phyloP scores from a whole-genome alignment of 2,888 invertebrate species.

The Pseudeuparius sepicola region DNA sequence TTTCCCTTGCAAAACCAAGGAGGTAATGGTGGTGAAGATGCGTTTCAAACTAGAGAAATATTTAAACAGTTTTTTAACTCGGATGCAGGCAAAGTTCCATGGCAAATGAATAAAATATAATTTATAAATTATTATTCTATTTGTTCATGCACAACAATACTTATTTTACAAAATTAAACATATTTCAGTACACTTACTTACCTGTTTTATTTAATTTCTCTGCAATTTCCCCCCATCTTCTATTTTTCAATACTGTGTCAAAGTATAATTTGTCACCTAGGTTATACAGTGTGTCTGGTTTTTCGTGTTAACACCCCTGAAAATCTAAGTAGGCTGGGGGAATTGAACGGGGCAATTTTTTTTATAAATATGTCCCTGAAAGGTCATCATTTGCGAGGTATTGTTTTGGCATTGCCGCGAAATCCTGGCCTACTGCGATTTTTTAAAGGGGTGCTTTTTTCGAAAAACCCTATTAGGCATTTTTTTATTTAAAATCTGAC shows the following conservation, averaged over 20 bases:
- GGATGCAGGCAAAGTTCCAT: conserved; percentile 7
- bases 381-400: too few relatives aligned
- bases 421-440: too few relatives aligned
- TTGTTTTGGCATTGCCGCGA: too few relatives aligned
- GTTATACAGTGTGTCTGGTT: too few relatives aligned
- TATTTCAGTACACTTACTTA: conserved; percentile 3
- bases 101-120: conserved; percentile 13
- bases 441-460: too few relatives aligned
- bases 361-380: too few relatives aligned
- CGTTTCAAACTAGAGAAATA: conserved; percentile 11
- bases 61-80: conserved; percentile 8
- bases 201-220: conserved; percentile 8
- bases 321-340: too few relatives aligned
- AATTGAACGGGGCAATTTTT: too few relatives aligned
- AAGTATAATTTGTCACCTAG: conserved; percentile 6
- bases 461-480: too few relatives aligned
- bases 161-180: conserved; percentile 3
- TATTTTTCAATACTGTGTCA: conserved; percentile 9
- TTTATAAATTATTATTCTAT: conserved; percentile 1
- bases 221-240: conserved; percentile 11
- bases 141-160: conserved; percentile 4
- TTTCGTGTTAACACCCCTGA: too few relatives aligned
- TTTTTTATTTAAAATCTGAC: too few relatives aligned
- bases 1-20: conserved; percentile 1
- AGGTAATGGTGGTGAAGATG: conserved; percentile 7